phyloP scores from a whole-genome alignment of 2,113 vertebrate genomes.

The Nannobrachium achirus region DNA sequence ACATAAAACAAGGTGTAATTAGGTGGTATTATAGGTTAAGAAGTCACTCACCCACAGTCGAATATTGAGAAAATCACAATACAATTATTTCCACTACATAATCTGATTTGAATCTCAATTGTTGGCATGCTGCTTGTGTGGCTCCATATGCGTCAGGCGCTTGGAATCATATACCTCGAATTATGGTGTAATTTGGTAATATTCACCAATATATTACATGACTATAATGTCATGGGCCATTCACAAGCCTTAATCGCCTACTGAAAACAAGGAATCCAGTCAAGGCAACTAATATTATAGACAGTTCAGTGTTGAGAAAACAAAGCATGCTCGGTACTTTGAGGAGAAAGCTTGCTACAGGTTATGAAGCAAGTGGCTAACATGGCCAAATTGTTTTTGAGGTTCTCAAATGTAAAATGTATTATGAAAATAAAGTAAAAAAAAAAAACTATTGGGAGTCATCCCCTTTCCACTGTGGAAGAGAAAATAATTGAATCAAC shows the following conservation, averaged over 20 bases:
- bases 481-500: neutral
- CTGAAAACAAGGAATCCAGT: neutral
- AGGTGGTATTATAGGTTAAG: no score
- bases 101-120: conserved; percentile 16
- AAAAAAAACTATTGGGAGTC: no score
- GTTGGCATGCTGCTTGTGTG: conserved; percentile 6
- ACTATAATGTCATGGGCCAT: conserved; percentile 9
- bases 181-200: neutral
- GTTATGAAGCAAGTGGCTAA: neutral
- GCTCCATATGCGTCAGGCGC: no score
- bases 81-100: conserved; percentile 1
- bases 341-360: neutral
- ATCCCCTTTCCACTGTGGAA: neutral
- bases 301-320: no score
- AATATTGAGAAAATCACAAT: neutral
- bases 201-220: conserved; percentile 14
- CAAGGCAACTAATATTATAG: no score
- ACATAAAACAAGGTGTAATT: no score
- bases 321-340: no score
- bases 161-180: neutral
- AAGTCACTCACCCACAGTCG: no score
- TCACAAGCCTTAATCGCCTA: conserved; percentile 14
- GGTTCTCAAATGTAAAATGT: neutral
- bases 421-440: neutral
- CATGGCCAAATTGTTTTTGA: neutral